phyloP scores from a whole-genome alignment of 2,113 vertebrate species.

The Erythrocebus patas region DNA sequence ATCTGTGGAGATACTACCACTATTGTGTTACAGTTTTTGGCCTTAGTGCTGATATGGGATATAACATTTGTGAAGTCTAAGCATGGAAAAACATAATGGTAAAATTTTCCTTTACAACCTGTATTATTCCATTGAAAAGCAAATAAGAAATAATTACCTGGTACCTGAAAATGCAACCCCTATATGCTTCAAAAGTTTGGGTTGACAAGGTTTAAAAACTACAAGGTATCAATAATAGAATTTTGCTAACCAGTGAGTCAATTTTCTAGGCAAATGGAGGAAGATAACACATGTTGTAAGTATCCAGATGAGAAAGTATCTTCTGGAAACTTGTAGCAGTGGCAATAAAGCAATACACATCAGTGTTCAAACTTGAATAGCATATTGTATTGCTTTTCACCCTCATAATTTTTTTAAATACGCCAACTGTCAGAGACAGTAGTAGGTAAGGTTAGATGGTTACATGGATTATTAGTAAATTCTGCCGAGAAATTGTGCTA shows the following conservation, averaged over 20 bases:
- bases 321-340: background rate
- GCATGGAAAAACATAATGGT: constrained; percentile 71
- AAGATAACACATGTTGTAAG: background rate
- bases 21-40: constrained; percentile 74
- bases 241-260: background rate
- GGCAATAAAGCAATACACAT: background rate
- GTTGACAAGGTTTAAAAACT: constrained; percentile 51
- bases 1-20: constrained; percentile 73
- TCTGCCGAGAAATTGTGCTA: background rate
- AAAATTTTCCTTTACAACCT: constrained; percentile 77
- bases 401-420: background rate
- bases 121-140: constrained; percentile 80
- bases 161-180: constrained; percentile 53
- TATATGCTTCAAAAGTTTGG: constrained; percentile 54
- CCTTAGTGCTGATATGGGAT: constrained; percentile 75
- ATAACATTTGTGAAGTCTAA: constrained; percentile 80
- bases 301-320: background rate
- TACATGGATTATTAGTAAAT: background rate
- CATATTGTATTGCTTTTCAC: background rate
- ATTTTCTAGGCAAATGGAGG: background rate
- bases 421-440: background rate
- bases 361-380: background rate
- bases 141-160: constrained; percentile 77
- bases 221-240: background rate
- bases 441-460: background rate